A percentile compares a stretch with the other conserved stretches of the same genome.
Evolutionary conservation across 2,113 vertebrate species (phyloP).

Genomic region (Sinocyclocheilus anshuiensis): DNA sequence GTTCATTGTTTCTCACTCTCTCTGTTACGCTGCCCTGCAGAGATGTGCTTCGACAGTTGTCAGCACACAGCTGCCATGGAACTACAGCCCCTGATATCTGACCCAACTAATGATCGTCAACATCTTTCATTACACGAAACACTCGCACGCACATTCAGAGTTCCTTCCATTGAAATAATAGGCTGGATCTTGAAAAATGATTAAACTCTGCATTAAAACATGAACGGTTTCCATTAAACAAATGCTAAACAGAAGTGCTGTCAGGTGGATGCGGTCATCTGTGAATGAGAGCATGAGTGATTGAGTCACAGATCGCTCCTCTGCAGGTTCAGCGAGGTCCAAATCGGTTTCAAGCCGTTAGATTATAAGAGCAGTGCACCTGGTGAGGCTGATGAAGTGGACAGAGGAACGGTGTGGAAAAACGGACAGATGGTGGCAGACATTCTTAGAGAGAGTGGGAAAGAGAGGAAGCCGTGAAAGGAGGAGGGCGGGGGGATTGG

Average conservation of each 20-base stretch:
- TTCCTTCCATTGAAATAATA: no score
- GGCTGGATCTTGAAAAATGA: no score
- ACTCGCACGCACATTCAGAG: neutral
- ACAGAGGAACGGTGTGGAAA: slow-evolving; percentile 17
- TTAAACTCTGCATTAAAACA: no score
- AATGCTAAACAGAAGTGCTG: no score
- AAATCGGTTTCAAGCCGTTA: neutral
- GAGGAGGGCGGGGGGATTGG: neutral
- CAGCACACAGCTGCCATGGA: slow-evolving; percentile 9
- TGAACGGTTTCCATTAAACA: no score
- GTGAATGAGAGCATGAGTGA: neutral
- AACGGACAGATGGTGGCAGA: slow-evolving; percentile 40
- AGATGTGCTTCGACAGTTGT: slow-evolving; percentile 17
- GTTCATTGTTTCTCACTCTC: neutral
- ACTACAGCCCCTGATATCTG: slow-evolving; percentile 17
- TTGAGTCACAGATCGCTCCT: slow-evolving; percentile 1
- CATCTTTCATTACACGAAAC: slow-evolving; percentile 26
- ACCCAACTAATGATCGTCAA: slow-evolving; percentile 9
- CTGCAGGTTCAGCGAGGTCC: neutral
- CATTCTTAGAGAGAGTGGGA: slow-evolving; percentile 35
- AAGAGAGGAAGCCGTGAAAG: slow-evolving; percentile 24
- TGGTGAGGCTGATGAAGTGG: slow-evolving; percentile 31
- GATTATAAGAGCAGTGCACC: slow-evolving; percentile 42
- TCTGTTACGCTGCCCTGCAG: neutral
- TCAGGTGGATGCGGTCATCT: neutral